Percentiles rank a stretch among this genome's conserved stretches.
Conservation (phyloP, 2,797 vertebrate species). For the Lagorchestes hirsutus region DNA sequence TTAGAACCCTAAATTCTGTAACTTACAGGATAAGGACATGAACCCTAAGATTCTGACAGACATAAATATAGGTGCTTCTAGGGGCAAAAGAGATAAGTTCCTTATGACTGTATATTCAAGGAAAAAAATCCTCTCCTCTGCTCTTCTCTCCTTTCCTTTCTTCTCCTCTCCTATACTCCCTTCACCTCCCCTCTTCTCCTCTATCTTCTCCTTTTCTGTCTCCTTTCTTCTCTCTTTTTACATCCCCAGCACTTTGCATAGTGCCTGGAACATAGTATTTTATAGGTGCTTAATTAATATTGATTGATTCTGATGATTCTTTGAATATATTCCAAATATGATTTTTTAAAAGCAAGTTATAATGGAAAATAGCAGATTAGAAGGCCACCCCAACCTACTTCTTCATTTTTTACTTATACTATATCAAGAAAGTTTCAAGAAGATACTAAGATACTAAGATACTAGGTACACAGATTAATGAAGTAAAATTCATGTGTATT, state of each 20-base stretch:
- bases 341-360: not conserved
- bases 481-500: not conserved
- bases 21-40: not conserved
- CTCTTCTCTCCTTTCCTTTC: not conserved
- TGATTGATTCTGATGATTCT: not conserved
- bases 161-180: too few species aligned
- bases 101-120: not conserved
- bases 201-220: rapidly evolving
- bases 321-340: not conserved
- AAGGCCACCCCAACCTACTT: not conserved
- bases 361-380: not conserved
- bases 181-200: too few species aligned
- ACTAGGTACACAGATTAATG: not conserved
- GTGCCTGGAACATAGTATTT: not conserved
- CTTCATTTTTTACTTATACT: not conserved
- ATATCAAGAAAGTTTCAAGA: not conserved
- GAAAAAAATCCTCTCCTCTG: not conserved
- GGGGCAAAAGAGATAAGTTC: not conserved
- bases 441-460: not conserved
- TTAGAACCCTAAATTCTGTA: not conserved
- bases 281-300: not conserved
- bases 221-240: not conserved
- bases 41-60: not conserved
- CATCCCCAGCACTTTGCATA: not conserved
- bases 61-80: not conserved